These are phyloP conservation scores for Agapostemon virescens DNA, from an alignment of 2,888 invertebrate species.

Conservation along the genomic window DNA sequence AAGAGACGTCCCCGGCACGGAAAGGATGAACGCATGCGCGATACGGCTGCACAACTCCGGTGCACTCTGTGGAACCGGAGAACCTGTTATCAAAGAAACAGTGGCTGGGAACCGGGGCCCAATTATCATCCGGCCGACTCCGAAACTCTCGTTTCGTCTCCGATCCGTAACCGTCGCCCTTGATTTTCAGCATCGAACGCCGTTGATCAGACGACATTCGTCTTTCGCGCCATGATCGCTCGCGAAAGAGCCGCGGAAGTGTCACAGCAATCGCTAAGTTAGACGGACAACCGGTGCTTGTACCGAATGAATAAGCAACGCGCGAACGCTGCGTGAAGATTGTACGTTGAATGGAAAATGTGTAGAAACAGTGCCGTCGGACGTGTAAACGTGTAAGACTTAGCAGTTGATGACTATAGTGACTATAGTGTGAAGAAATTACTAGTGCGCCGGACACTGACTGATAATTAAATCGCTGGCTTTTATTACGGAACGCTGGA, in stretches of 20 bases:
- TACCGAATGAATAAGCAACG: not conserved
- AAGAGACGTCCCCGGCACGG: constrained; percentile 53
- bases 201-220: no score
- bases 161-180: constrained; percentile 31
- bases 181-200: constrained; percentile 26
- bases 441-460: not conserved
- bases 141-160: constrained; percentile 37
- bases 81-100: constrained; percentile 76
- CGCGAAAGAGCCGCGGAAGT: not conserved
- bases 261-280: not conserved
- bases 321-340: not conserved
- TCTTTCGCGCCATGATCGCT: not conserved
- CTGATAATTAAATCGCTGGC: no score
- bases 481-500: no score
- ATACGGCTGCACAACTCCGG: constrained; percentile 37
- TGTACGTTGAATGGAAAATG: not conserved
- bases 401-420: no score
- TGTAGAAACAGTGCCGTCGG: not conserved
- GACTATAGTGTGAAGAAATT: not conserved
- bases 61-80: constrained; percentile 69
- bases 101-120: constrained; percentile 72
- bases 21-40: constrained; percentile 69
- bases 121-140: constrained; percentile 70
- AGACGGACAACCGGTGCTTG: not conserved
- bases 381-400: no score